phyloP scores from a whole-genome alignment of 2,888 invertebrate species.

The Lochmaea crataegi region DNA sequence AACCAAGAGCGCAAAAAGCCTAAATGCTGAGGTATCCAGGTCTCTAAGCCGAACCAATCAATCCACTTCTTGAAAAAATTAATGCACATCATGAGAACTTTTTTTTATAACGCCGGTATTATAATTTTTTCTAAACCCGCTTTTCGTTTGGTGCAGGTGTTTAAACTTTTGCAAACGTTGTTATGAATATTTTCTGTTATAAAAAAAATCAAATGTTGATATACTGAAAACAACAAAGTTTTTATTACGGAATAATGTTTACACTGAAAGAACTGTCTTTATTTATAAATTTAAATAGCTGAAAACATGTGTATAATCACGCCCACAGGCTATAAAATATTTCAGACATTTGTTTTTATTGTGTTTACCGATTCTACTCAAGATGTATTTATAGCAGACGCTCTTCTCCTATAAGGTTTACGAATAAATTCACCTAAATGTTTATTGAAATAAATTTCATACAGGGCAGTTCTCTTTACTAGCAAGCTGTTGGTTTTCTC shows the following conservation, averaged over 20 bases:
- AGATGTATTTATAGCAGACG: slow-evolving; percentile 18
- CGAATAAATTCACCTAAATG: slow-evolving; percentile 6
- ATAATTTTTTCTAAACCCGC: too few species aligned
- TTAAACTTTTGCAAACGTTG: too few species aligned
- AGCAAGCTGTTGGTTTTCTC: background rate
- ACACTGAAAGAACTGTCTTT: slow-evolving; percentile 3
- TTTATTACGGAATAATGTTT: background rate
- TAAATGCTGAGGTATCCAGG: too few species aligned
- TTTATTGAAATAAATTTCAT: background rate
- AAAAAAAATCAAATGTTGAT: too few species aligned
- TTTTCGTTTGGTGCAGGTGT: too few species aligned
- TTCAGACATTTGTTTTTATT: slow-evolving; percentile 19
- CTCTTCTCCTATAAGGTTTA: slow-evolving; percentile 7
- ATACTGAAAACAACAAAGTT: too few species aligned
- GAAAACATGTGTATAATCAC: slow-evolving; percentile 17
- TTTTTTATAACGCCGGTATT: too few species aligned
- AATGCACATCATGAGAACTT: too few species aligned
- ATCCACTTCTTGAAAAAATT: too few species aligned
- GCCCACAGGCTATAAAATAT: slow-evolving; percentile 21
- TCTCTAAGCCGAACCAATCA: too few species aligned
- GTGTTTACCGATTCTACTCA: slow-evolving; percentile 20
- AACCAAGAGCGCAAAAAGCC: too few species aligned
- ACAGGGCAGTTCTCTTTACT: background rate
- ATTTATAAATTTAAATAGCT: slow-evolving; percentile 16
- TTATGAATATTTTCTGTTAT: too few species aligned